Conservation (phyloP, 2,888 invertebrate species). For the Ormyrus pomaceus region DNA sequence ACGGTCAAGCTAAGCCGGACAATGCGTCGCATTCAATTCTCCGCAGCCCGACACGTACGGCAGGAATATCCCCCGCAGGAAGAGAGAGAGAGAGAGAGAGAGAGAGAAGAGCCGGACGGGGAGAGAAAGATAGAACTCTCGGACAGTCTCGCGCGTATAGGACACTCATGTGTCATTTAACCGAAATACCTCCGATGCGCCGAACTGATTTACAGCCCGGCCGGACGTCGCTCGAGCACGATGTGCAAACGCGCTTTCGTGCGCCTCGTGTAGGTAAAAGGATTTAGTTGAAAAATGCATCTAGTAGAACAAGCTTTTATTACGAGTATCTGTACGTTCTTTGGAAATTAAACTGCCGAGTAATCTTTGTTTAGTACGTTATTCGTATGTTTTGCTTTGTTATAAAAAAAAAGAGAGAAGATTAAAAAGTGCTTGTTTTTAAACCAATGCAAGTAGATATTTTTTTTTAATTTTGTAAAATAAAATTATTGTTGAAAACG, state of each 20-base stretch:
- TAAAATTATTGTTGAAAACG: no score
- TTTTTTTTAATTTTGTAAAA: no score
- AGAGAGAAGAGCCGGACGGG: background rate
- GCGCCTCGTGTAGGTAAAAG: no score
- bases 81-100: conserved; percentile 8
- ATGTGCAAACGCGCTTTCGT: conserved; percentile 21
- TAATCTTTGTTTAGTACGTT: no score
- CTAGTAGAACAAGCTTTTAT: no score
- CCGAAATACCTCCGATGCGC: conserved; percentile 73
- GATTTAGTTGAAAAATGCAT: no score
- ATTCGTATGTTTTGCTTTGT: no score
- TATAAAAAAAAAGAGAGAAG: no score
- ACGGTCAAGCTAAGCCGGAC: conserved; percentile 71
- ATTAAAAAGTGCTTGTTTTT: no score
- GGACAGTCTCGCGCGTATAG: conserved; percentile 40
- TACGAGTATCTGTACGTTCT: background rate
- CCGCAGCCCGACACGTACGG: conserved; percentile 54
- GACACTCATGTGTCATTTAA: conserved; percentile 72
- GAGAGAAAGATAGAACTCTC: conserved; percentile 50
- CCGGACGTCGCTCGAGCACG: background rate
- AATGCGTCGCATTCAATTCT: conserved; percentile 72
- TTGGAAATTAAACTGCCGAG: no score
- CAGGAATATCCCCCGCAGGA: conserved; percentile 6
- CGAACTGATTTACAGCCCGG: conserved; percentile 72
- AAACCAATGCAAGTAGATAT: no score